Evolutionary conservation across 2,888 invertebrate genomes (phyloP).

Genomic region (Disparrhopalites patrizii): DNA sequence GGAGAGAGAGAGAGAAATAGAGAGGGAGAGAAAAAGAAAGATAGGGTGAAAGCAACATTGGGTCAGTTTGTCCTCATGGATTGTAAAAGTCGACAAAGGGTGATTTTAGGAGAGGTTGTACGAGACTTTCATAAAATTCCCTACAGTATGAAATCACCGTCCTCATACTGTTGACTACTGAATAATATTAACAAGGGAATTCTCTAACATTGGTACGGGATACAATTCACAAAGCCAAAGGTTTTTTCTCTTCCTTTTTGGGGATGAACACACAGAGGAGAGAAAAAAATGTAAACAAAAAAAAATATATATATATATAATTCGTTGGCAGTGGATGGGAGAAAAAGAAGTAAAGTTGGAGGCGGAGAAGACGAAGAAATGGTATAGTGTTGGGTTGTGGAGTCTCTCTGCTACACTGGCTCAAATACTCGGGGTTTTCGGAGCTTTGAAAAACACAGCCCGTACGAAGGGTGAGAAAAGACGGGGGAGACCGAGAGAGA

Average conservation of each 20-base stretch:
- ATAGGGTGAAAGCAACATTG: not conserved
- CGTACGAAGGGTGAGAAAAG: not conserved
- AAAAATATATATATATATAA: not conserved
- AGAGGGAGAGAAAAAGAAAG: not conserved
- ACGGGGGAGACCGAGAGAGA: constrained; percentile 9
- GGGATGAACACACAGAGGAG: not conserved
- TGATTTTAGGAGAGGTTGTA: not conserved
- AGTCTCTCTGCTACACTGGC: no score
- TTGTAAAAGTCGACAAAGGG: not conserved
- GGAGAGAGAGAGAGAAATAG: no score
- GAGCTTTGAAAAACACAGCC: no score
- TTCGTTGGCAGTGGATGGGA: not conserved
- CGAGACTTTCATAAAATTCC: not conserved
- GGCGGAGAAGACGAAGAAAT: not conserved
- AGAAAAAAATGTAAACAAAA: not conserved
- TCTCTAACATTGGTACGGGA: no score
- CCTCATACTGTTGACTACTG: not conserved
- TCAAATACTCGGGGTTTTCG: no score
- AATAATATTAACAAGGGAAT: no score
- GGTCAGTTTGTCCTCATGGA: constrained; percentile 5
- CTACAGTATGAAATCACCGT: not conserved
- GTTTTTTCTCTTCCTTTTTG: not conserved
- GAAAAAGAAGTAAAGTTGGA: not conserved
- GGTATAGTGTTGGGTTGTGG: no score
- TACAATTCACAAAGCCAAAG: no score